A percentile compares a stretch with the other conserved stretches of the same genome.
phyloP scores from a whole-genome alignment of 1,140 invertebrate species.

The Argopecten irradians region DNA sequence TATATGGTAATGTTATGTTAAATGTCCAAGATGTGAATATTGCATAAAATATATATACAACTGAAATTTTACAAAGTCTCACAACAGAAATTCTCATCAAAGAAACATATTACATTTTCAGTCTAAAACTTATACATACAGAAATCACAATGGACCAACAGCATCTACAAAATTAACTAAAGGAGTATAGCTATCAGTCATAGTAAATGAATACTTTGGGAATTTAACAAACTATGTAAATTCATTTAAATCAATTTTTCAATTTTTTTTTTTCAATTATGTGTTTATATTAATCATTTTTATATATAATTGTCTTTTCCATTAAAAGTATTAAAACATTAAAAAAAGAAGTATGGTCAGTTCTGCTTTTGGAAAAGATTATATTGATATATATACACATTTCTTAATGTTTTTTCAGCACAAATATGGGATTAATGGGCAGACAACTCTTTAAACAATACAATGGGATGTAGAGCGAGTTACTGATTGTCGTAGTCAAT shows the following conservation, averaged over 20 bases:
- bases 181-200: too few species aligned
- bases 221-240: background rate
- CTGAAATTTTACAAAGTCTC: slow-evolving; percentile 9
- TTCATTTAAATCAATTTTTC: background rate
- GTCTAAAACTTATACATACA: background rate
- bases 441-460: background rate
- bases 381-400: too few species aligned
- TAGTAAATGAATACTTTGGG: background rate
- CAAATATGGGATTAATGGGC: background rate
- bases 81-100: slow-evolving; percentile 18
- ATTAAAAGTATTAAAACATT: too few species aligned
- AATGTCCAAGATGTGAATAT: background rate
- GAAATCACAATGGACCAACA: background rate
- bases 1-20: slow-evolving; percentile 18
- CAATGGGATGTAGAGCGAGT: background rate
- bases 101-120: slow-evolving; percentile 10
- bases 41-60: slow-evolving; percentile 21
- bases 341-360: background rate
- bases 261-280: too few species aligned
- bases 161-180: background rate
- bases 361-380: background rate
- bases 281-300: too few species aligned
- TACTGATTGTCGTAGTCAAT: background rate
- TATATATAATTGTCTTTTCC: too few species aligned
- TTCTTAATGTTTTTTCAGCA: too few species aligned